Conservation (phyloP, 2,888 invertebrate genomes). For the Acleris sparsana region DNA sequence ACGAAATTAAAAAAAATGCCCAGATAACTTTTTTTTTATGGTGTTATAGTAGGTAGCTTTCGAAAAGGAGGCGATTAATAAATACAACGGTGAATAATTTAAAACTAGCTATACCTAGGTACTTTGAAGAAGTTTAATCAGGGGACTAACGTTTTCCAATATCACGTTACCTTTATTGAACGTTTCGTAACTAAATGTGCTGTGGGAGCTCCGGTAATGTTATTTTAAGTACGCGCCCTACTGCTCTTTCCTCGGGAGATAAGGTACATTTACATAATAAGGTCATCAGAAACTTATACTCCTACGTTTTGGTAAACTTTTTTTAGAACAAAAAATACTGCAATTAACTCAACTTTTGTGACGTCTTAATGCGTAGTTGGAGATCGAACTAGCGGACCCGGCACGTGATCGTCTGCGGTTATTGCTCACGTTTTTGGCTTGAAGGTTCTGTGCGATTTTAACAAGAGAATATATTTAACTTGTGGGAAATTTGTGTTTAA, state of each 20-base stretch:
- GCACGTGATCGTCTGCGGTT: conserved; percentile 1
- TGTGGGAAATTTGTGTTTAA: no score
- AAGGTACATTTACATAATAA: conserved; percentile 16
- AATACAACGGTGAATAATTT: no score
- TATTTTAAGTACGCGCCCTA: conserved; percentile 8
- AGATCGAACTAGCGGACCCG: conserved; percentile 4
- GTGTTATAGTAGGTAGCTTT: no score
- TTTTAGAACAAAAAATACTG: conserved; percentile 17
- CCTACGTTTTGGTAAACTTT: background rate
- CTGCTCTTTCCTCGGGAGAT: background rate
- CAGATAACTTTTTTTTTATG: no score
- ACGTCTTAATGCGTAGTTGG: conserved; percentile 8
- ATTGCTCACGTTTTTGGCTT: no score
- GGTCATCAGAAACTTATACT: conserved; percentile 18
- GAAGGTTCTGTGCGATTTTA: no score
- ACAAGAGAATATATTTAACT: no score
- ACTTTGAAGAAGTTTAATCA: no score
- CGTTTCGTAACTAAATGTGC: background rate
- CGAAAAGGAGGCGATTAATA: no score
- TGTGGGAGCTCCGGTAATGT: conserved; percentile 22
- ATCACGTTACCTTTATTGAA: background rate
- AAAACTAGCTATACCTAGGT: no score
- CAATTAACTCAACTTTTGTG: conserved; percentile 7
- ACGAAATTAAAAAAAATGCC: no score
- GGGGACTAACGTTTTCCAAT: no score